phyloP scores from a whole-genome alignment of 1,140 invertebrate genomes.

The Bursaphelenchus mucronatus region DNA sequence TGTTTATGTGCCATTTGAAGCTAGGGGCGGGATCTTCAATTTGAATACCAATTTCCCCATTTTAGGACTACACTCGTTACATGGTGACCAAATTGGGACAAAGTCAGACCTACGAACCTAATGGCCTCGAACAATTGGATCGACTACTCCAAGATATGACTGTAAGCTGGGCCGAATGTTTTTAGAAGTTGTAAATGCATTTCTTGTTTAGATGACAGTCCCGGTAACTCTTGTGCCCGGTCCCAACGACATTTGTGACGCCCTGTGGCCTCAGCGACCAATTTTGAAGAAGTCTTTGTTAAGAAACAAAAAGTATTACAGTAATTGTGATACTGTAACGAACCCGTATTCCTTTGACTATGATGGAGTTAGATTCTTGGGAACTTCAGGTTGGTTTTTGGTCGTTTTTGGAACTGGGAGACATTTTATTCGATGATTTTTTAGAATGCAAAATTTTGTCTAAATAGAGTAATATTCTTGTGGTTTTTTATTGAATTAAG shows the following conservation, averaged over 20 bases:
- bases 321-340: constrained; percentile 32
- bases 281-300: constrained; percentile 24
- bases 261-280: constrained; percentile 42
- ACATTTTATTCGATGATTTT: too few species aligned
- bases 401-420: too few species aligned
- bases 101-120: background rate
- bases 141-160: constrained; percentile 8
- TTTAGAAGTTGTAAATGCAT: constrained; percentile 3
- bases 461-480: too few species aligned
- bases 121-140: constrained; percentile 6
- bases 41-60: background rate
- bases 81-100: constrained; percentile 5
- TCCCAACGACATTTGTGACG: constrained; percentile 25
- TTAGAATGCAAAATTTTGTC: too few species aligned
- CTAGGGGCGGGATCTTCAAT: too few species aligned
- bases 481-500: too few species aligned
- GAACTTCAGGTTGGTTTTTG: constrained; percentile 41
- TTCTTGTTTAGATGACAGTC: constrained; percentile 25
- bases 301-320: background rate
- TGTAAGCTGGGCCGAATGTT: background rate
- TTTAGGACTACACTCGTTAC: constrained; percentile 1
- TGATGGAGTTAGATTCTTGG: constrained; percentile 30
- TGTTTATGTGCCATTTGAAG: constrained; percentile 7
- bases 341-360: constrained; percentile 43
- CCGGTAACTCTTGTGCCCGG: constrained; percentile 43